phyloP scores from a whole-genome alignment of 2,113 vertebrate species.

The Cyprinodon tularosa region DNA sequence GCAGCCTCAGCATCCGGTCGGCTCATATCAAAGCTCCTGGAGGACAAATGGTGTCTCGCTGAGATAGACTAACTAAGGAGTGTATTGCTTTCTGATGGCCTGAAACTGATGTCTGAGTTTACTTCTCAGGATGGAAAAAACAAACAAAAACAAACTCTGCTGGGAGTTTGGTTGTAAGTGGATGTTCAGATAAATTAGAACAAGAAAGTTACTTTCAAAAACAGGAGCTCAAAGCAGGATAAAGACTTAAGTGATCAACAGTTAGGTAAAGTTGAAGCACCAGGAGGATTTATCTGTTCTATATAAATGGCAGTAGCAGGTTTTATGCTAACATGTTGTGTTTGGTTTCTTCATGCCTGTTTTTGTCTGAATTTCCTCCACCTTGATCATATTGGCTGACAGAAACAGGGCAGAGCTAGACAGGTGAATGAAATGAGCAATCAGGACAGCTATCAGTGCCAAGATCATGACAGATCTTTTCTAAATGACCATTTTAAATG shows the following conservation, averaged over 20 bases:
- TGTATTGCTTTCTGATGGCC: conserved; percentile 1
- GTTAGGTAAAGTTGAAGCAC: no score
- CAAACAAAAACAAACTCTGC: background rate
- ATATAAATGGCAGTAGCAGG: no score
- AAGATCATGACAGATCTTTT: no score
- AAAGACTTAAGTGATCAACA: background rate
- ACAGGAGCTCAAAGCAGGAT: background rate
- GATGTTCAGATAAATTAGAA: background rate
- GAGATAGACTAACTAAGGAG: conserved; percentile 24
- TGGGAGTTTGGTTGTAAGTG: background rate
- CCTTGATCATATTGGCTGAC: no score
- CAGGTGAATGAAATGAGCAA: no score
- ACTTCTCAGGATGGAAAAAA: background rate
- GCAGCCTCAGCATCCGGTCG: conserved; percentile 43
- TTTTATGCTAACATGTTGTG: no score
- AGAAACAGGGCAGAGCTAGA: no score
- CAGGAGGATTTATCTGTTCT: no score
- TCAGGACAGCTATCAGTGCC: no score
- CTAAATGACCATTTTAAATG: no score
- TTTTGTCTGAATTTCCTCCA: no score
- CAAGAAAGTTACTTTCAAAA: background rate
- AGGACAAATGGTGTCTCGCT: conserved; percentile 16
- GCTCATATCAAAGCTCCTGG: conserved; percentile 26
- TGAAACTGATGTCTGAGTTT: background rate
- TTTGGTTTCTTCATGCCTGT: no score